Evolutionary conservation across 2,888 invertebrate genomes (phyloP).

Genomic region (Chrysotoxum bicinctum): DNA sequence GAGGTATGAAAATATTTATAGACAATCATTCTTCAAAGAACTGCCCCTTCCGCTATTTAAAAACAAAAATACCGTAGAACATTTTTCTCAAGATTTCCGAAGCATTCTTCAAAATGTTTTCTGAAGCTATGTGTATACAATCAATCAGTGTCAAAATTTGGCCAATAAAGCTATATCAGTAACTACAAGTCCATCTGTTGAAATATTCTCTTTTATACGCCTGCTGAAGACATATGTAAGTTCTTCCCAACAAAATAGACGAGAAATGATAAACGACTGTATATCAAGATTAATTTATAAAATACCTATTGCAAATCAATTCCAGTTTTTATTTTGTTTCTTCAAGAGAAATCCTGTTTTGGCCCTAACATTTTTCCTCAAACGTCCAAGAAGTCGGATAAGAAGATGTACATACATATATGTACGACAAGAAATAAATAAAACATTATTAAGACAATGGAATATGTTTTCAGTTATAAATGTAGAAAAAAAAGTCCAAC

Average conservation of each 20-base stretch:
- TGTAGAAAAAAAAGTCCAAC: background rate
- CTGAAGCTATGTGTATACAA: background rate
- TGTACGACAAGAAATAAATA: too few species aligned
- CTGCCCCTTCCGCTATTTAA: background rate
- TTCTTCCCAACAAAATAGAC: background rate
- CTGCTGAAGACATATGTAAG: background rate
- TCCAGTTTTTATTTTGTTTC: constrained; percentile 14
- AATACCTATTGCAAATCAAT: constrained; percentile 26
- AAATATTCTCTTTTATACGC: background rate
- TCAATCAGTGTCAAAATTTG: constrained; percentile 28
- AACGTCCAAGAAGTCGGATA: background rate
- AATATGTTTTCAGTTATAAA: background rate
- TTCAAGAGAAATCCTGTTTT: background rate
- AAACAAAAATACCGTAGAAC: background rate
- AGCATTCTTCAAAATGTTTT: too few species aligned
- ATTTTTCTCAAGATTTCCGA: background rate
- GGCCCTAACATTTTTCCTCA: background rate
- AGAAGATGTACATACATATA: background rate
- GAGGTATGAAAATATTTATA: background rate
- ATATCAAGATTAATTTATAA: constrained; percentile 25
- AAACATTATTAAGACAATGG: background rate
- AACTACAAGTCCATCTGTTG: constrained; percentile 8
- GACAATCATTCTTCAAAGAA: background rate
- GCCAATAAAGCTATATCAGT: constrained; percentile 31
- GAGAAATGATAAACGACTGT: constrained; percentile 24